Conservation (phyloP, 2,113 vertebrate species). For the Bos javanicus region DNA sequence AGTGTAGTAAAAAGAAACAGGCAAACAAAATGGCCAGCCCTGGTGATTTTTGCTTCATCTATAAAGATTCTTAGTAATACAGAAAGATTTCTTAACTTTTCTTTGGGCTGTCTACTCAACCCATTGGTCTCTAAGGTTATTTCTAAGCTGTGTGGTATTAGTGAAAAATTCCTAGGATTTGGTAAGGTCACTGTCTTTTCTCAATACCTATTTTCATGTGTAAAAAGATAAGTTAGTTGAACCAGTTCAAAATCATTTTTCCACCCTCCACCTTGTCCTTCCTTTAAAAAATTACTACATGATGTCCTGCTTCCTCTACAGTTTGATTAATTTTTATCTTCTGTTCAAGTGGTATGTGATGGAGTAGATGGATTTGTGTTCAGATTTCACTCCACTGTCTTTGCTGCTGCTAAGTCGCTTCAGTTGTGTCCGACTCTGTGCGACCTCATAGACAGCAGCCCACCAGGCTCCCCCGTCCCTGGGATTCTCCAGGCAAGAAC, state of each 20-base stretch:
- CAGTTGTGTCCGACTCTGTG: no score
- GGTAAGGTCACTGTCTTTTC: background rate
- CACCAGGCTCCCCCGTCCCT: no score
- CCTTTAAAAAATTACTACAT: background rate
- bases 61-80: background rate
- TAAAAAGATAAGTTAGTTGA: background rate
- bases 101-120: background rate
- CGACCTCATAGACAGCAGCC: no score
- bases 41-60: background rate
- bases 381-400: background rate
- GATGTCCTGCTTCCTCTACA: background rate
- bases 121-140: background rate
- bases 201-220: background rate
- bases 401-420: background rate
- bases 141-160: background rate
- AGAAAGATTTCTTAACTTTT: background rate
- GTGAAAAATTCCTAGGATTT: background rate
- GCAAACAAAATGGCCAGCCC: background rate
- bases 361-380: background rate
- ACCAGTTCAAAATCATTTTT: background rate
- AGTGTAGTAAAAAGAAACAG: background rate
- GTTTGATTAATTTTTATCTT: slow-evolving; percentile 4
- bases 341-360: background rate
- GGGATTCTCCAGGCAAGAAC: no score
- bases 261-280: background rate